Conservation (phyloP, 2,113 vertebrate genomes). For the Macroglossus sobrinus region DNA sequence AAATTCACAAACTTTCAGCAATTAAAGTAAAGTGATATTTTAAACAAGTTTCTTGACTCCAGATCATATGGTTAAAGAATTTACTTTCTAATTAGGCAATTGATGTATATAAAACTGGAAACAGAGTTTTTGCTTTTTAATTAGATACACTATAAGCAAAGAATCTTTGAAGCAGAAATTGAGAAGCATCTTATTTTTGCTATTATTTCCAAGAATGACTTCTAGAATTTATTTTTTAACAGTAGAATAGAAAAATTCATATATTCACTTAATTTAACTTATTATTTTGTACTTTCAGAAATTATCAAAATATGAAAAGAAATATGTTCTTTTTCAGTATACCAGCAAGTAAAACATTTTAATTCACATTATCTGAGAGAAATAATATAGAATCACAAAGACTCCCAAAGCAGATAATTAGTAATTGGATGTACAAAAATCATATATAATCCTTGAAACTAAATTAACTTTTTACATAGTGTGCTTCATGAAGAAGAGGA, state of each 20-base stretch:
- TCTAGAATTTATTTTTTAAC: background rate
- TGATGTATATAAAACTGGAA: background rate
- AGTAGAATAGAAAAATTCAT: background rate
- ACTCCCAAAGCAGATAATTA: background rate
- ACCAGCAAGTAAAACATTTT: background rate
- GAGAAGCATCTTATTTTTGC: background rate
- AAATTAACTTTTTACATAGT: background rate
- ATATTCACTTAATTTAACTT: slow-evolving; percentile 10
- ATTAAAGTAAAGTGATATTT: slow-evolving; percentile 40
- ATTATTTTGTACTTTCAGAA: background rate
- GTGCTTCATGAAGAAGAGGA: background rate
- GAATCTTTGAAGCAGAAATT: background rate
- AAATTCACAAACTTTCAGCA: slow-evolving; percentile 42
- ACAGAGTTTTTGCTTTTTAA: background rate
- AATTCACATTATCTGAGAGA: background rate
- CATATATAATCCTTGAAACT: background rate
- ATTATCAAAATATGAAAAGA: background rate
- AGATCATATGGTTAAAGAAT: background rate
- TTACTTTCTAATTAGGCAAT: background rate
- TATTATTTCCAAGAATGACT: background rate
- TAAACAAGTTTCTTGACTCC: background rate
- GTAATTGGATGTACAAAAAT: background rate
- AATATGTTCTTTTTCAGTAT: background rate
- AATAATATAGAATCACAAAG: background rate
- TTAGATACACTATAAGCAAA: background rate